These are phyloP conservation scores for Dendrolimus pini DNA, from an alignment of 2,888 invertebrate genomes.

Conservation along the genomic window DNA sequence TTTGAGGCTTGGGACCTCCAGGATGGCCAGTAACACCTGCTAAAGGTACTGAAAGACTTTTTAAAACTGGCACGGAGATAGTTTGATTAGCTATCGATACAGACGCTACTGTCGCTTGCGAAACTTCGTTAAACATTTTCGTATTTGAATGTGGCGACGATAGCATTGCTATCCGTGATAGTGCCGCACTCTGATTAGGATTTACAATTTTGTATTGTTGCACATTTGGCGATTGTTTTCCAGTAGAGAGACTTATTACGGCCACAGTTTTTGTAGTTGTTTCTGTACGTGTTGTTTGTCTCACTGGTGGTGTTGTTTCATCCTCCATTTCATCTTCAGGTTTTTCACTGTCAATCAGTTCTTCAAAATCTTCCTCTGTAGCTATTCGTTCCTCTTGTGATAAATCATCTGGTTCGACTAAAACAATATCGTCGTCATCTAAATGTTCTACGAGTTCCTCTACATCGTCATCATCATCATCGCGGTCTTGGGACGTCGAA, in stretches of 20 bases:
- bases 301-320: conserved; percentile 35
- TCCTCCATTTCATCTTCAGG: conserved; percentile 67
- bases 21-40: conserved; percentile 36
- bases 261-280: conserved; percentile 73
- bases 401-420: conserved; percentile 77
- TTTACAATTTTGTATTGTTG: conserved; percentile 68
- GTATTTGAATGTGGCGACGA: conserved; percentile 61
- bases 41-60: conserved; percentile 57
- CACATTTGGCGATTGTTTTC: conserved; percentile 54
- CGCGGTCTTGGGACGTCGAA: conserved; percentile 40
- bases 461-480: conserved; percentile 53
- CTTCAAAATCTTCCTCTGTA: conserved; percentile 81
- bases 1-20: conserved; percentile 30
- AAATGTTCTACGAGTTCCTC: conserved; percentile 51
- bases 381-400: conserved; percentile 80
- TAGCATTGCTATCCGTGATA: conserved; percentile 55
- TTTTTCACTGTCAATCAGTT: conserved; percentile 79
- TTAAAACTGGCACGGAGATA: conserved; percentile 67
- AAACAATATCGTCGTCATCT: conserved; percentile 79
- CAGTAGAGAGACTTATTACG: conserved; percentile 65
- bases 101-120: conserved; percentile 76
- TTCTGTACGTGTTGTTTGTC: conserved; percentile 66
- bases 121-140: conserved; percentile 72
- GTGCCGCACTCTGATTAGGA: conserved; percentile 34
- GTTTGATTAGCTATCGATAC: conserved; percentile 72